Evolutionary conservation across 2,797 vertebrate species (phyloP).

Genomic region (Alcedo quadribrachys): DNA sequence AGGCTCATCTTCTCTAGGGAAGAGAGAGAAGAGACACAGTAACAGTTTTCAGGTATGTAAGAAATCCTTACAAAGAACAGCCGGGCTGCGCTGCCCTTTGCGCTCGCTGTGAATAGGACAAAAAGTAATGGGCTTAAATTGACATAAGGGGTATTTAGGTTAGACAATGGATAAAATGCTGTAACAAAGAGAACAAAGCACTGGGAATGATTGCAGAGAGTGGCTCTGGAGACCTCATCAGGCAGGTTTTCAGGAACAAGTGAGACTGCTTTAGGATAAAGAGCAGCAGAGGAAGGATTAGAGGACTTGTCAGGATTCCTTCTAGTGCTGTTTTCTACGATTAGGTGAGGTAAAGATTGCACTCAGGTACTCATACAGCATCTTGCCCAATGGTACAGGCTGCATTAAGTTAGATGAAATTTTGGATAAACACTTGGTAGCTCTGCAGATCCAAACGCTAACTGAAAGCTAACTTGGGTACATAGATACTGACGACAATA

Average conservation of each 20-base stretch:
- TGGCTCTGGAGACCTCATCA: not conserved
- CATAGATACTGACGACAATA: accelerated
- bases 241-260: not conserved
- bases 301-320: not conserved
- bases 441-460: not conserved
- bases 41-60: not conserved
- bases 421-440: not conserved
- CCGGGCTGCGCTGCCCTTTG: not conserved
- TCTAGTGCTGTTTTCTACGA: not conserved
- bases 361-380: not conserved
- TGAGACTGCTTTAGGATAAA: not conserved
- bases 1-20: not conserved
- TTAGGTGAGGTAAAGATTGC: not conserved
- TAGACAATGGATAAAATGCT: not conserved
- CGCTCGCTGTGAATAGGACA: not conserved
- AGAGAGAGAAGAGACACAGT: not conserved
- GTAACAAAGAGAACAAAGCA: not conserved
- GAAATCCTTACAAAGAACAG: not conserved
- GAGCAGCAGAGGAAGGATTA: not conserved
- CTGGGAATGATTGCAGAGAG: not conserved
- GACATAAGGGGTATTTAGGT: not conserved
- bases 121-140: not conserved
- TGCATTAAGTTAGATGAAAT: not conserved
- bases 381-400: not conserved
- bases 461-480: not conserved